Evolutionary conservation across 1,140 invertebrate species (phyloP), one percentile per base, ranked within the genome.

Genomic region (Drosophila virilis): DNA sequence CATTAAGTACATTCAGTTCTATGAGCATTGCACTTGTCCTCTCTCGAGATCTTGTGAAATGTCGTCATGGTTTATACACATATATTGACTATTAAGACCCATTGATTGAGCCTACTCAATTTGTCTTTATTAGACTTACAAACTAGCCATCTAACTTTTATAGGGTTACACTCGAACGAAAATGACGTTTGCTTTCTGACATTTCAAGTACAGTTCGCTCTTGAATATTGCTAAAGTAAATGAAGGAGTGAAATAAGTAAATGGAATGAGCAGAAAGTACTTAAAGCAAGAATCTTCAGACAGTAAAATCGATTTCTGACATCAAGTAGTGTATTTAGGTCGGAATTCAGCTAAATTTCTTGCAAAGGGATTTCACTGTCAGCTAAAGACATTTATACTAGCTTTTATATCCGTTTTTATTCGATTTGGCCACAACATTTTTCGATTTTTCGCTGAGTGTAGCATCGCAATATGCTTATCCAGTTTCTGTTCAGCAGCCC

Each of bases 51-150:
- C 12, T 13, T 6, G 4, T 4, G 22, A 28, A 28, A 28, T 15
- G 9, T 38, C 15, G 52, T 17, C 52, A 55, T 22, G 52, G 13
- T 0, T 28, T 28, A 28, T 4, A 28, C 22, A 5, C 22, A 28
- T 28, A 28, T 28, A 51, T 17, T 37, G 33, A 15, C 51, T 37
- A 15, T 37, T 13, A 1, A 15, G 13, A 5, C 15, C 22, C n/a
- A 55, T 40, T 40, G 40, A 38, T 28, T 55, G 10, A 42, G 37
- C 37, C 52, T 22, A 55, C 35, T 55, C 52, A 55, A 55, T 55
- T 55, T 17, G 35, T 37, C 15, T 55, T 55, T 55, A 55, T 55
- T 22, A 22, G 10, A 8, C 28, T 28, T n/a, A 12, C 17, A 22
- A 48, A 40, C 10, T 40, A 40, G 4, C 12, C 38, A 40, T 40